Percentiles rank a stretch among this genome's conserved stretches.
phyloP scores from a whole-genome alignment of 53 echinoderm and acorn worm species.

The Astropecten irregularis region DNA sequence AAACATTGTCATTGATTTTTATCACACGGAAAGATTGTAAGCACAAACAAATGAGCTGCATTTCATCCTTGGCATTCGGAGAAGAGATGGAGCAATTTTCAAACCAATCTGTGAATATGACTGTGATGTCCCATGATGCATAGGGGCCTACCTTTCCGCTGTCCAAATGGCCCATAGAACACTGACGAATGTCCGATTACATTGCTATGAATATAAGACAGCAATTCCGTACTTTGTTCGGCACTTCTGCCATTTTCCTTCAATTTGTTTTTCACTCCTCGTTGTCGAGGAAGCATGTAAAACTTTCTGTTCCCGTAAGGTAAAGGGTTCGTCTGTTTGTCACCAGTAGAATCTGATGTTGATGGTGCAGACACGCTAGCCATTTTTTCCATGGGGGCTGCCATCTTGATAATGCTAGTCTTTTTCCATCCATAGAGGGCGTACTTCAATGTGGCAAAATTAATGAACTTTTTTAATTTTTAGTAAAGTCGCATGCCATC shows the following conservation, averaged over 20 bases:
- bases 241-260: background rate
- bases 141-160: slow-evolving; percentile 85
- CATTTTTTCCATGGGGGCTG: slow-evolving; percentile 49
- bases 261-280: too few relatives aligned
- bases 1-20: too few relatives aligned
- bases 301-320: slow-evolving; percentile 58
- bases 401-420: slow-evolving; percentile 43
- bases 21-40: too few relatives aligned
- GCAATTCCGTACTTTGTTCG: background rate
- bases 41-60: too few relatives aligned
- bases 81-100: too few relatives aligned
- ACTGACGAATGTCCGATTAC: slow-evolving; percentile 72
- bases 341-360: background rate
- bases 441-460: background rate
- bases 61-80: too few relatives aligned
- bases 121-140: too few relatives aligned
- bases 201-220: slow-evolving; percentile 68
- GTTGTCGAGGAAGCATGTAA: slow-evolving; percentile 48
- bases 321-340: background rate
- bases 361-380: too few relatives aligned
- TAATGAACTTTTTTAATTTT: too few relatives aligned
- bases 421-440: background rate
- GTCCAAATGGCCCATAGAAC: slow-evolving; percentile 83
- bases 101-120: too few relatives aligned
- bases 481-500: too few relatives aligned